Evolutionary conservation across 1,140 invertebrate genomes (phyloP).

Genomic region (Oreohelix idahoensis): DNA sequence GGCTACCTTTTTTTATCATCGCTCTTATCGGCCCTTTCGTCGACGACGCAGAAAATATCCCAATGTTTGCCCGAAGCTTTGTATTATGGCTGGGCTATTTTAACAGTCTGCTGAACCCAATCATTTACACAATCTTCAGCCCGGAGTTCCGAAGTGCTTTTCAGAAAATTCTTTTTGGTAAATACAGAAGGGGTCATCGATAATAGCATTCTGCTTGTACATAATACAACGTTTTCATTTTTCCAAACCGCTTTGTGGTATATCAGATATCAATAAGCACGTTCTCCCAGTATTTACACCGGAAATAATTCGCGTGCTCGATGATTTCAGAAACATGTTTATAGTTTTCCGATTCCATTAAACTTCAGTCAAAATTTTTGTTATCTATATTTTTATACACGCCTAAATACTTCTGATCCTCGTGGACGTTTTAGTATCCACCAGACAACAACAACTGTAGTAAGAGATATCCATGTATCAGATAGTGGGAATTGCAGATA

Average conservation of each 20-base stretch:
- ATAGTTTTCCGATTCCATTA: no score
- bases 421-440: no score
- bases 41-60: conserved; percentile 57
- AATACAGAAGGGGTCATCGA: conserved; percentile 58
- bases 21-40: conserved; percentile 68
- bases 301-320: neutral
- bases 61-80: conserved; percentile 66
- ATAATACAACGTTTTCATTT: conserved; percentile 1
- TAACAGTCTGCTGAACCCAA: conserved; percentile 71
- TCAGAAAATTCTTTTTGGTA: conserved; percentile 68
- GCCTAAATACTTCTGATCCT: no score
- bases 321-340: neutral
- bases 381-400: no score
- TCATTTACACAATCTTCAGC: conserved; percentile 74
- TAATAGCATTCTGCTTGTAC: conserved; percentile 15
- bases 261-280: neutral
- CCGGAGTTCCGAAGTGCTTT: conserved; percentile 73
- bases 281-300: neutral
- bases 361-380: no score
- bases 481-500: neutral
- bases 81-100: conserved; percentile 72
- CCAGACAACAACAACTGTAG: no score
- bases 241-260: neutral
- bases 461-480: neutral
- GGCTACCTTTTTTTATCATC: conserved; percentile 73